phyloP scores from a whole-genome alignment of 2,797 vertebrate genomes.

The Gallinago solitaria region DNA sequence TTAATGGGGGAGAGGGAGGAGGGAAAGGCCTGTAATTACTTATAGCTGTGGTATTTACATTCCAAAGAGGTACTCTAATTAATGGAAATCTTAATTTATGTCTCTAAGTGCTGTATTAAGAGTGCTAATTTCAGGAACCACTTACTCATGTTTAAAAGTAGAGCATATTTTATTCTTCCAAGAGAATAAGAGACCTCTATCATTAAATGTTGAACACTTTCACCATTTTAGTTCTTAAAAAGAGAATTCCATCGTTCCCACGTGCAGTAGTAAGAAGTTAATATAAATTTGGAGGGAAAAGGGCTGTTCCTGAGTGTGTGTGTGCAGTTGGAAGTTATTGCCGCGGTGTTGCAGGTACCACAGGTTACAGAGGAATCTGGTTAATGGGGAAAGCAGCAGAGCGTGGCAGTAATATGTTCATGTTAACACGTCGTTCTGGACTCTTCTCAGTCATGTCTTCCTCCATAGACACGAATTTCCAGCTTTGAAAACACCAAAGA shows the following conservation, averaged over 20 bases:
- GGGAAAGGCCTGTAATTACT: not conserved
- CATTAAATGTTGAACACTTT: not conserved
- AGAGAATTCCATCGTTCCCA: not conserved
- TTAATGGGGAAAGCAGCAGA: not conserved
- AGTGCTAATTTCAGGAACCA: not conserved
- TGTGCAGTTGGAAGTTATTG: not conserved
- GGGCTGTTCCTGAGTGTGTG: not conserved
- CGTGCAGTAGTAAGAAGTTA: not conserved
- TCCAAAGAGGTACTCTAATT: not conserved
- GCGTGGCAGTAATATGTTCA: not conserved
- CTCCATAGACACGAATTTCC: not conserved
- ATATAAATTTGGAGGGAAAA: not conserved
- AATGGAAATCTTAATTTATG: not conserved
- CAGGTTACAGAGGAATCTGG: not conserved
- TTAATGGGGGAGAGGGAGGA: not conserved
- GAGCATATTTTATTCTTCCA: not conserved
- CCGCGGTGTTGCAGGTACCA: not conserved
- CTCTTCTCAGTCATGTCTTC: constrained; percentile 17
- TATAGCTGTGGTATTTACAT: not conserved
- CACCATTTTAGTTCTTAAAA: not conserved
- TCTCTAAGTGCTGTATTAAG: not conserved
- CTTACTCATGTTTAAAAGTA: not conserved
- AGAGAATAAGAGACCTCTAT: not conserved
- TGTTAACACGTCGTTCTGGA: not conserved
- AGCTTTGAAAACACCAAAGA: not conserved